Conservation (phyloP, 1,140 invertebrate genomes). For the Aphis craccivora region DNA sequence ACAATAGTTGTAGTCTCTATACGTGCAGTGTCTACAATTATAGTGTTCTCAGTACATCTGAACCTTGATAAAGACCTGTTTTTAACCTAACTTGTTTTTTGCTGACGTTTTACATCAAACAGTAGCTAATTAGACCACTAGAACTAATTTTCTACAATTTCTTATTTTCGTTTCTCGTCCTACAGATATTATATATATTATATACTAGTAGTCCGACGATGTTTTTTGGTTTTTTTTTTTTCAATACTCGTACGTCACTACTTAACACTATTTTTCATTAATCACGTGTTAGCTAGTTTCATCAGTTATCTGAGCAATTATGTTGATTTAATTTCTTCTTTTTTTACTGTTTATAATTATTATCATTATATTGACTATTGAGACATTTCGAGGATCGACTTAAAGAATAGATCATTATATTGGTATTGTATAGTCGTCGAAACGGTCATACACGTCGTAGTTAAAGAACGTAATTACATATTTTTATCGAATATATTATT, state of each 20-base stretch:
- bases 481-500: neutral
- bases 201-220: neutral
- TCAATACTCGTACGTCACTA: neutral
- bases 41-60: neutral
- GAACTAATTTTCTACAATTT: neutral
- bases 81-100: conserved; percentile 2
- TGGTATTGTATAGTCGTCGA: neutral
- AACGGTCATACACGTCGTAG: neutral
- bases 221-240: neutral
- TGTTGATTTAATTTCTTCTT: neutral
- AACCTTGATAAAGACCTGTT: conserved; percentile 26
- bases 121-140: conserved; percentile 15
- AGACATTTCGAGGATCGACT: neutral
- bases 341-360: neutral
- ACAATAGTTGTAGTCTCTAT: neutral
- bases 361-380: neutral
- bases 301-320: neutral
- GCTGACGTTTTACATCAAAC: conserved; percentile 30
- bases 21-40: neutral
- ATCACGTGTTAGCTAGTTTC: neutral
- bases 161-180: neutral
- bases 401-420: neutral
- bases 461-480: neutral
- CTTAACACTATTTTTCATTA: neutral
- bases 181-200: neutral